Evolutionary conservation across 2,888 invertebrate species (phyloP), one percentile per base, ranked within the genome.

Genomic region (Andrena camellia): DNA sequence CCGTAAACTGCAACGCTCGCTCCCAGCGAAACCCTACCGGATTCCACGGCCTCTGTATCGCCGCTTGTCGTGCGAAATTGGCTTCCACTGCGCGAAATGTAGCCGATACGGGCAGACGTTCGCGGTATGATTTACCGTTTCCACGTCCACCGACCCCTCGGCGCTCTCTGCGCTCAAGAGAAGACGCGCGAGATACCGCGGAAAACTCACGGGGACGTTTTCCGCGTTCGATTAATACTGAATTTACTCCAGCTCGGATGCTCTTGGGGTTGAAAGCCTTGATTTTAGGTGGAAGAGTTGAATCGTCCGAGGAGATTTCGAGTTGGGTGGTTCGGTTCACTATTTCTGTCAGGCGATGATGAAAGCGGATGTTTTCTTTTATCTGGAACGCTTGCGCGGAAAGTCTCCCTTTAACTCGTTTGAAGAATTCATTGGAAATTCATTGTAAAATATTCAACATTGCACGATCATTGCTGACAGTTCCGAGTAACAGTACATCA

Each of bases 101-200:
- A 71, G 71, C 52, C 84, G 77, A 84, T 85, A 74, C 48, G 75
- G 71, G 62, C 73, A 70, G 78, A 70, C 84, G 67, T 67, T 67
- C 70, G 78, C 74, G 80, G 64, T 81, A 81, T 85, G 88, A 88
- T 87, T 88, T 86, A 87, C 88, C 88, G 88, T 86, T 88, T 88
- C 77, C 86, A 84, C 71, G 66, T 80, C 78, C 78, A 59, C 23
- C 78, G 66, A 66, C 78, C 78, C 66, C 63, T 33, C 68, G 0
- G 33, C 77, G 8, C 29, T 5, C 29, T 5, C 26, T 6, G 20
- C 29, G 26, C 10, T 17, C 17, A 2, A 67, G 7, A 54, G 26
- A 33, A 63, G 63, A 77, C 69, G 29, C 17, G 42, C 29, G 29
- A 29, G 73, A 66, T 35, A 33, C 33, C 8, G 54, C 20, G 7